A percentile compares a stretch with the other conserved stretches of the same genome.
phyloP scores from a whole-genome alignment of 2,888 invertebrate genomes.

The Lissonota sp. region DNA sequence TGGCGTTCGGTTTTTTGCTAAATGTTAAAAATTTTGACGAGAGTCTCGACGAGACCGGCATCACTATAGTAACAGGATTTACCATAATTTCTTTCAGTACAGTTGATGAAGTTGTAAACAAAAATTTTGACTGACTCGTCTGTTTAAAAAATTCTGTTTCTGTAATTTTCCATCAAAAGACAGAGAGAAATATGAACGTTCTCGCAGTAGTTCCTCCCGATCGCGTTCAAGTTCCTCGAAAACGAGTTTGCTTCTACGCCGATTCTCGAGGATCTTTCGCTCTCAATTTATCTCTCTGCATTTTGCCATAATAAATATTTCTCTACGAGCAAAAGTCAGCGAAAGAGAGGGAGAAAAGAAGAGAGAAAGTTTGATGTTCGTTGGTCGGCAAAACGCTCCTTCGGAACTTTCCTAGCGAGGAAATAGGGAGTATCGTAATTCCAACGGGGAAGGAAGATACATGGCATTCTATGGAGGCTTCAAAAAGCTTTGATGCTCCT shows the following conservation, averaged over 20 bases:
- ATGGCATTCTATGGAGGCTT: neutral
- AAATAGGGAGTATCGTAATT: constrained; percentile 41
- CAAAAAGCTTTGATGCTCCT: constrained; percentile 15
- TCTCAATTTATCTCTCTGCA: neutral
- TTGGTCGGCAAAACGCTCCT: constrained; percentile 33
- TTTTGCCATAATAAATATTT: constrained; percentile 11
- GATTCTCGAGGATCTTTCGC: neutral
- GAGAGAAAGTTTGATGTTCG: constrained; percentile 3
- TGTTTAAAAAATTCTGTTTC: too few relatives aligned
- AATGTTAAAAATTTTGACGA: too few relatives aligned
- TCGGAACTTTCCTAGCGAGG: constrained; percentile 35
- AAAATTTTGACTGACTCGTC: too few relatives aligned
- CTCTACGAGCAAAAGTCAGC: constrained; percentile 12
- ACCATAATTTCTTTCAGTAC: too few relatives aligned
- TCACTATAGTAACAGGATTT: too few relatives aligned
- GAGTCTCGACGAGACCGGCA: too few relatives aligned
- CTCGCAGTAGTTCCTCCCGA: constrained; percentile 15
- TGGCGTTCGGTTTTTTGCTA: too few relatives aligned
- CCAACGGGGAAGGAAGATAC: constrained; percentile 17
- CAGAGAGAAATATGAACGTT: constrained; percentile 47
- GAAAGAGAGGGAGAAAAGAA: too few relatives aligned
- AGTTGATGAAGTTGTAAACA: too few relatives aligned
- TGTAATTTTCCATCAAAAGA: neutral
- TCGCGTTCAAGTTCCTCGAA: constrained; percentile 49
- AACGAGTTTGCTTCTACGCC: constrained; percentile 53